Percentiles rank a stretch among this genome's conserved stretches.
Conservation (phyloP, 2,888 invertebrate species). For the Strigamia crassipes region DNA sequence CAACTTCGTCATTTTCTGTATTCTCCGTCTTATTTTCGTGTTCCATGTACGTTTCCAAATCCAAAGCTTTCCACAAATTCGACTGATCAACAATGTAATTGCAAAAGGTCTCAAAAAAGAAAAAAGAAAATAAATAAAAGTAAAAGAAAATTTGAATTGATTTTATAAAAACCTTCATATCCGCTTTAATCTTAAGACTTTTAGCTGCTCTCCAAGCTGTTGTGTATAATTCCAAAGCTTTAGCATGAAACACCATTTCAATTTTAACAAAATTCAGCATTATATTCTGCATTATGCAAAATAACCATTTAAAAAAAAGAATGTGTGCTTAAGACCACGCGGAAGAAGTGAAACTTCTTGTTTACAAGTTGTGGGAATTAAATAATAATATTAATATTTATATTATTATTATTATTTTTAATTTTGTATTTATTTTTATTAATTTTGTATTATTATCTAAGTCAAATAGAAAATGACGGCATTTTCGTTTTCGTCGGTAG, state of each 20-base stretch:
- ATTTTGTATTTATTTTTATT: no score
- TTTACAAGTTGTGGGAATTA: no score
- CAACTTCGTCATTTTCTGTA: neutral
- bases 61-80: neutral
- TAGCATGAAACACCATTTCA: constrained; percentile 46
- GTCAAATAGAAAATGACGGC: no score
- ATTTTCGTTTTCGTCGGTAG: no score
- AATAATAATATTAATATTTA: no score
- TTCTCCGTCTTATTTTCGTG: neutral
- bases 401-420: no score
- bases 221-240: constrained; percentile 41
- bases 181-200: neutral
- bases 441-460: no score
- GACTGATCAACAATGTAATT: neutral
- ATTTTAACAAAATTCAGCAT: constrained; percentile 34
- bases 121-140: neutral
- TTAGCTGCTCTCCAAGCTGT: neutral
- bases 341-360: no score
- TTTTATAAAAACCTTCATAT: neutral
- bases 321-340: no score
- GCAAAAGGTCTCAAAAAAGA: neutral
- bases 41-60: neutral
- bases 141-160: neutral
- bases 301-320: neutral
- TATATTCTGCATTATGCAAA: constrained; percentile 13